phyloP scores from a whole-genome alignment of 37 sponge, comb jelly and placozoan genomes.

The Petrosia ficiformis region DNA sequence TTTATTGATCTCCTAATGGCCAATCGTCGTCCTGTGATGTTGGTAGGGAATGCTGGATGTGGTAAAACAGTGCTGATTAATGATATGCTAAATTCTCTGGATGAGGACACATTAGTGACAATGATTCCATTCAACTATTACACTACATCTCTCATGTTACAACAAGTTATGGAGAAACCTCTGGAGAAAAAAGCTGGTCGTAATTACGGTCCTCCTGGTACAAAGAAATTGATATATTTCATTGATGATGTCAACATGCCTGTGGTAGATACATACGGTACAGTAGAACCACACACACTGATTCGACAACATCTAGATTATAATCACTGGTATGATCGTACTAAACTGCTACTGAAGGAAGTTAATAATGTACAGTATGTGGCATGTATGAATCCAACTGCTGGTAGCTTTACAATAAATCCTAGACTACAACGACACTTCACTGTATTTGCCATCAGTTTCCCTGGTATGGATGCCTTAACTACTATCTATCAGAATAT shows the following conservation, averaged over 20 bases:
- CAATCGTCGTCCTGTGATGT: conserved; percentile 91
- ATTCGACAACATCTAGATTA: conserved; percentile 98
- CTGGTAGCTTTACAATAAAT: conserved; percentile 99
- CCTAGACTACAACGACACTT: conserved; percentile 98
- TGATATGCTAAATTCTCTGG: conserved; percentile 67
- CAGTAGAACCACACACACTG: conserved; percentile 97
- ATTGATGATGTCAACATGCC: conserved; percentile 99
- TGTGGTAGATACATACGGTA: conserved; percentile 94
- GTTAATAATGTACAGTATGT: conserved; percentile 96
- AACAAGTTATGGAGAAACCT: conserved; percentile 97
- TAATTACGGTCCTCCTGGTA: conserved; percentile 98
- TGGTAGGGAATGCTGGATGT: conserved; percentile 96
- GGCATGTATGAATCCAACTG: conserved; percentile 99
- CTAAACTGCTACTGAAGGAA: conserved; percentile 93
- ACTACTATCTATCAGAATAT: conserved; percentile 93
- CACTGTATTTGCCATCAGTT: conserved; percentile 96
- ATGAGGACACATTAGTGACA: conserved; percentile 75
- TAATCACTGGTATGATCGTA: conserved; percentile 94
- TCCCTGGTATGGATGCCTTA: conserved; percentile 86
- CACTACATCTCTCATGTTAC: conserved; percentile 97
- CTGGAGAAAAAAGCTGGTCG: conserved; percentile 99
- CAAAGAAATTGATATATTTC: conserved; percentile 95
- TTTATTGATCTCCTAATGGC: conserved; percentile 90
- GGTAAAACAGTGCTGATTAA: conserved; percentile 98
- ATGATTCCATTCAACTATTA: conserved; percentile 99